Evolutionary conservation across 2,113 vertebrate species (phyloP).

Genomic region (Rhynchomys soricoides): DNA sequence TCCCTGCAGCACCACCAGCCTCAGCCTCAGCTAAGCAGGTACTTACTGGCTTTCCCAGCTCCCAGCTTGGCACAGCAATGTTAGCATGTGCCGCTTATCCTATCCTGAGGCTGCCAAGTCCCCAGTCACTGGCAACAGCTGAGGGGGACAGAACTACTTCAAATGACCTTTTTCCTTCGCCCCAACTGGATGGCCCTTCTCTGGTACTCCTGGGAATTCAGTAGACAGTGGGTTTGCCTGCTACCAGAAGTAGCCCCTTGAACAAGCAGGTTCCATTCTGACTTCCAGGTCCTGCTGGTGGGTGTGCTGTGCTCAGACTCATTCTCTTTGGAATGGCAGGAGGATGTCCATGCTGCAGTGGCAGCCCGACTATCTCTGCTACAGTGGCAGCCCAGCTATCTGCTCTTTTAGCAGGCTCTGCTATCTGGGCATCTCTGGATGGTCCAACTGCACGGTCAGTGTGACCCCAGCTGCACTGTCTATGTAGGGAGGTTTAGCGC

Average conservation of each 20-base stretch:
- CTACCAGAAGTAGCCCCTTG: background rate
- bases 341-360: rapidly evolving
- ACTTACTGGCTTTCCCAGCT: rapidly evolving
- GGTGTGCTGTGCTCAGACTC: rapidly evolving
- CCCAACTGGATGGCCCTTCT: too few species aligned
- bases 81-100: background rate
- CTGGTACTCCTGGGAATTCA: background rate
- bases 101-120: background rate
- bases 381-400: background rate
- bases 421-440: background rate
- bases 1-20: rapidly evolving
- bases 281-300: background rate
- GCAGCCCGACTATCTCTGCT: background rate
- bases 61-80: background rate
- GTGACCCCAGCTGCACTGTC: background rate
- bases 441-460: background rate
- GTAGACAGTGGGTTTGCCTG: background rate
- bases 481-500: rapidly evolving
- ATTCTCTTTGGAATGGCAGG: background rate
- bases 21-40: background rate
- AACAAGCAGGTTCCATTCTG: background rate
- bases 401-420: too few species aligned
- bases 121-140: rapidly evolving
- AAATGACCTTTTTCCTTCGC: background rate
- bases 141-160: background rate